These are phyloP conservation scores for Drosophila quadrilineata DNA, from an alignment of 1,140 invertebrate genomes.

Conservation along the genomic window DNA sequence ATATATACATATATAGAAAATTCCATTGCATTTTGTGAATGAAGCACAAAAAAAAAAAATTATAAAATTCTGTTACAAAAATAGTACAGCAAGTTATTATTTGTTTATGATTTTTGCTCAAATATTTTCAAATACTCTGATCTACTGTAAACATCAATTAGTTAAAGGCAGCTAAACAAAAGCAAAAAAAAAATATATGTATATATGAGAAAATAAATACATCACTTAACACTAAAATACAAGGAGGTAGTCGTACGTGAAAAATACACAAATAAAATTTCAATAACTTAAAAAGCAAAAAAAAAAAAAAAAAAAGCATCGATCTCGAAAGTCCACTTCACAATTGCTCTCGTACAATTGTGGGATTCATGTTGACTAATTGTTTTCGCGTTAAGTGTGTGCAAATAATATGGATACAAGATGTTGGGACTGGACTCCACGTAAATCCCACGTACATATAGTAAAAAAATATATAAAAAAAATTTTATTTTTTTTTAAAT, in stretches of 20 bases:
- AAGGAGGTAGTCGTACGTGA: background rate
- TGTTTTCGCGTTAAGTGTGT: constrained; percentile 36
- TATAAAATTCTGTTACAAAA: constrained; percentile 23
- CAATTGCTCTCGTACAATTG: too few species aligned
- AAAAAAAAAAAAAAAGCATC: background rate
- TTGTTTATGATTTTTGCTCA: constrained; percentile 16
- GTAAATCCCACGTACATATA: constrained; percentile 26
- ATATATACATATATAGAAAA: background rate
- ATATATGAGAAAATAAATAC: constrained; percentile 29
- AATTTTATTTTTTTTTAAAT: background rate
- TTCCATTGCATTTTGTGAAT: constrained; percentile 6
- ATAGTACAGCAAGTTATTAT: constrained; percentile 15
- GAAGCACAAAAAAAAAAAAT: background rate
- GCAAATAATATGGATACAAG: constrained; percentile 46
- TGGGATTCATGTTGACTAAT: constrained; percentile 73
- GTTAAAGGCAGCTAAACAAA: constrained; percentile 55
- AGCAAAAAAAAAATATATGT: constrained; percentile 6
- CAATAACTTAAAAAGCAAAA: constrained; percentile 13
- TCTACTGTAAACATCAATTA: constrained; percentile 59
- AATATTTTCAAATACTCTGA: constrained; percentile 36
- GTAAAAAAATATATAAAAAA: constrained; percentile 11
- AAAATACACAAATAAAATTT: constrained; percentile 12
- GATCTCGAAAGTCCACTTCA: constrained; percentile 39
- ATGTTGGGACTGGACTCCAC: constrained; percentile 16
- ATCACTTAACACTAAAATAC: constrained; percentile 37